Percentiles rank a stretch among this genome's conserved stretches.
These are phyloP conservation scores for Microdon myrmicae DNA, from an alignment of 2,888 invertebrate species.

Conservation along the genomic window DNA sequence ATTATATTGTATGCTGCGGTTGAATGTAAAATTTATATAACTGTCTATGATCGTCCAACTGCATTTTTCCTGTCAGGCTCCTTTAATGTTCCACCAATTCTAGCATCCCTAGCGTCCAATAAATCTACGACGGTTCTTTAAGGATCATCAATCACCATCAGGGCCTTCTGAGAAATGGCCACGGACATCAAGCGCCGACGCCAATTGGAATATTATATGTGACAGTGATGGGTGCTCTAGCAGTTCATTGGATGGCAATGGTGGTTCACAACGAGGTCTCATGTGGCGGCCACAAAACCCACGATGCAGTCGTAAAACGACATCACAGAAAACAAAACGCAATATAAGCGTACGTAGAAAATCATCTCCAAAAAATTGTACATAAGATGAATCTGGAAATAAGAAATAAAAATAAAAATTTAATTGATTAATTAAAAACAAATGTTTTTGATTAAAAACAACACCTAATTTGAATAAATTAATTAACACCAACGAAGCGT, in stretches of 20 bases:
- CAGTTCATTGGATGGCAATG: conserved; percentile 86
- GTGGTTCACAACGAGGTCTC: conserved; percentile 86
- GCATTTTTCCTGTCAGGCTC: conserved; percentile 6
- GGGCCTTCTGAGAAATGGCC: conserved; percentile 67
- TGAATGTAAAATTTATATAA: conserved; percentile 29
- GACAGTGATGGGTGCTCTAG: conserved; percentile 84
- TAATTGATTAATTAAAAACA: not conserved
- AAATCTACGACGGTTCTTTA: conserved; percentile 53
- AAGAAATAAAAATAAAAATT: too few relatives aligned
- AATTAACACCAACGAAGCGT: not conserved
- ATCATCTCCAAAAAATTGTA: conserved; percentile 94
- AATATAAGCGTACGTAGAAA: conserved; percentile 88
- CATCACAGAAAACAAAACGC: conserved; percentile 93
- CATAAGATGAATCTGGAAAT: conserved; percentile 73
- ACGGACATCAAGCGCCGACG: conserved; percentile 84
- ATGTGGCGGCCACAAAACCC: conserved; percentile 85
- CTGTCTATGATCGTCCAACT: conserved; percentile 50
- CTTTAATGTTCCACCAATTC: conserved; percentile 40
- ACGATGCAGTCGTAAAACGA: conserved; percentile 87
- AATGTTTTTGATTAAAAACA: not conserved
- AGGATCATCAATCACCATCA: conserved; percentile 68
- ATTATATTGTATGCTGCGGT: conserved; percentile 27
- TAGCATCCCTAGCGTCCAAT: conserved; percentile 48
- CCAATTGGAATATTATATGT: conserved; percentile 84
- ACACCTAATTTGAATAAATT: too few relatives aligned